Evolutionary conservation across 2,888 invertebrate species (phyloP).

Genomic region (Mamestra brassicae): DNA sequence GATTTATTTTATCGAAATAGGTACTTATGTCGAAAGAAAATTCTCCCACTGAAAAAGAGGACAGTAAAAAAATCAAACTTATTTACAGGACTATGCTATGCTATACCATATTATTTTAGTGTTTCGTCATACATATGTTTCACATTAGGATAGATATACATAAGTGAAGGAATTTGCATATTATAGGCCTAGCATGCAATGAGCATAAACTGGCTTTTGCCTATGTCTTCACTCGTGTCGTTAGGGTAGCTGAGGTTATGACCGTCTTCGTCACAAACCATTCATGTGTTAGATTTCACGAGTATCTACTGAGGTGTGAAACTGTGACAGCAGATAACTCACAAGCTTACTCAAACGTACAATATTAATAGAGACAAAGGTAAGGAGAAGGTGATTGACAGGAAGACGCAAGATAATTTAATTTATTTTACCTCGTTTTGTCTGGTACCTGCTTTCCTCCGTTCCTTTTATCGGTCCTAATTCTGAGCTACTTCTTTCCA

Average conservation of each 20-base stretch:
- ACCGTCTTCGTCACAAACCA: slow-evolving; percentile 12
- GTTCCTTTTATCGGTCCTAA: too few species aligned
- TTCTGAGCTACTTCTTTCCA: neutral
- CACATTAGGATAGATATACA: too few species aligned
- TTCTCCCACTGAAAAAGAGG: too few species aligned
- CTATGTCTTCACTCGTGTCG: neutral
- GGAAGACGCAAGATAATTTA: neutral
- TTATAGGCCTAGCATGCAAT: neutral
- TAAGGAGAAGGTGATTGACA: neutral
- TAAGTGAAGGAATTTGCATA: too few species aligned
- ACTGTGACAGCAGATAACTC: slow-evolving; percentile 19
- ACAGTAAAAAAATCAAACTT: too few species aligned
- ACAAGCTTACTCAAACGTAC: slow-evolving; percentile 11
- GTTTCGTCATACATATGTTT: too few species aligned
- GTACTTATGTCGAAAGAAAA: neutral
- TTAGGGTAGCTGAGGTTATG: neutral
- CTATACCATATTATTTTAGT: too few species aligned
- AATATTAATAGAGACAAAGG: slow-evolving; percentile 9
- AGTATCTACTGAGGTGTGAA: slow-evolving; percentile 23
- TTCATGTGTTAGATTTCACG: slow-evolving; percentile 30
- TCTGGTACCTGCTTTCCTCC: too few species aligned
- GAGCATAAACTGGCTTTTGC: neutral
- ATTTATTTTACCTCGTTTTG: too few species aligned
- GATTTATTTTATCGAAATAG: neutral
- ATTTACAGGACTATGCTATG: too few species aligned